These are phyloP conservation scores for Limnephilus marmoratus DNA, from an alignment of 2,888 invertebrate genomes.

Conservation along the genomic window DNA sequence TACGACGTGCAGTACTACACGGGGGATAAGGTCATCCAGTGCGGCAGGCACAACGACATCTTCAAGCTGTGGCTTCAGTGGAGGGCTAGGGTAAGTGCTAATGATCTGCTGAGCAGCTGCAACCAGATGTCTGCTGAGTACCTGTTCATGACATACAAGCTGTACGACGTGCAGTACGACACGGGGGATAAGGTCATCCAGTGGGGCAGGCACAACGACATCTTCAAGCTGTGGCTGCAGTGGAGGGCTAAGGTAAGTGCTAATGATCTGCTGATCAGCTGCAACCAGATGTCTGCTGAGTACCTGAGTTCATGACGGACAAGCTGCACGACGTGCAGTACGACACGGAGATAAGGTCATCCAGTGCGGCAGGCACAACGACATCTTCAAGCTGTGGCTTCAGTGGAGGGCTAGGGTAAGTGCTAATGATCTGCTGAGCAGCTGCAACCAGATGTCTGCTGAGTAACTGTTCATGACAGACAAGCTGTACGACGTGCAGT, in stretches of 20 bases:
- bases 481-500: conserved; percentile 97
- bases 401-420: conserved; percentile 97
- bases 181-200: conserved; percentile 99
- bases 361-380: conserved; percentile 99
- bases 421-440: conserved; percentile 82
- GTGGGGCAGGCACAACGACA: conserved; percentile 98
- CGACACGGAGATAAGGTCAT: conserved; percentile 99
- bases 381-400: conserved; percentile 99
- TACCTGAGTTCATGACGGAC: conserved; percentile 99
- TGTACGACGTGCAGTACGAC: conserved; percentile 97
- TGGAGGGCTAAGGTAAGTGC: conserved; percentile 94
- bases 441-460: conserved; percentile 97
- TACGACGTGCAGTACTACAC: no score
- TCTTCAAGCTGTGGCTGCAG: conserved; percentile 99
- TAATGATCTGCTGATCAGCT: conserved; percentile 16
- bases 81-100: no score
- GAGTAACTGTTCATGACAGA: conserved; percentile 99
- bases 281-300: conserved; percentile 97
- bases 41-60: no score
- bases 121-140: conserved; percentile 99
- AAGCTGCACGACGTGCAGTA: conserved; percentile 97
- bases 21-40: no score
- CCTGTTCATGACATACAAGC: conserved; percentile 99
- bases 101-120: conserved; percentile 91
- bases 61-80: no score